These are phyloP conservation scores for Potamarius usumacintae DNA, from an alignment of 2,113 vertebrate genomes.

Conservation along the genomic window DNA sequence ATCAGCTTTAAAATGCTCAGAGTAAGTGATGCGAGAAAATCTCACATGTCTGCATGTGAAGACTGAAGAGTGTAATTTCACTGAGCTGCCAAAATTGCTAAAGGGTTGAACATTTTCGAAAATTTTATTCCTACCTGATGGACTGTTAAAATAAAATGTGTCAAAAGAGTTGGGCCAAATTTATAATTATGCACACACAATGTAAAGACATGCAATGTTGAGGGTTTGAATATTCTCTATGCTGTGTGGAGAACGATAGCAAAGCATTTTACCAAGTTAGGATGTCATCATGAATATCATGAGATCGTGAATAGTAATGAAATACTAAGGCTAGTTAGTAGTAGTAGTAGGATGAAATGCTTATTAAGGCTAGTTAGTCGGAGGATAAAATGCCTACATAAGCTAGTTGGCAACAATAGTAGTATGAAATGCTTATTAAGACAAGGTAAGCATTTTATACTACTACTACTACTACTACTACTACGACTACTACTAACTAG, in stretches of 20 bases:
- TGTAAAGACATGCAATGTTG: neutral
- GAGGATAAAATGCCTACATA: too few species aligned
- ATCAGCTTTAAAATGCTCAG: too few species aligned
- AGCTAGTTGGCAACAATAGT: neutral
- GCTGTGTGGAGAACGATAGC: neutral
- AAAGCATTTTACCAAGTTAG: neutral
- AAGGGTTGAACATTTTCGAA: neutral
- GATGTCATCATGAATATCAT: too few species aligned
- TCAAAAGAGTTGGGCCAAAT: too few species aligned
- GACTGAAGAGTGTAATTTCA: neutral
- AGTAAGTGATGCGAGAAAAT: too few species aligned
- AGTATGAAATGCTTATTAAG: neutral
- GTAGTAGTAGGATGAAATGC: neutral
- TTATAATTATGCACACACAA: neutral
- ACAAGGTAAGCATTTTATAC: too few species aligned
- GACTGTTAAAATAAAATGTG: too few species aligned
- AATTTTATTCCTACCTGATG: neutral
- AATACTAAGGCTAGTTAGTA: neutral
- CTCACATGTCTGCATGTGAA: too few species aligned
- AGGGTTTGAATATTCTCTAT: neutral
- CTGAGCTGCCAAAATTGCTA: neutral
- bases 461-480: too few species aligned
- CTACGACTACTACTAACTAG: too few species aligned
- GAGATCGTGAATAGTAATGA: neutral
- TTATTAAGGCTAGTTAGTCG: neutral